Evolutionary conservation across 2,113 vertebrate species (phyloP).

Genomic region (Pterophyllum scalare): DNA sequence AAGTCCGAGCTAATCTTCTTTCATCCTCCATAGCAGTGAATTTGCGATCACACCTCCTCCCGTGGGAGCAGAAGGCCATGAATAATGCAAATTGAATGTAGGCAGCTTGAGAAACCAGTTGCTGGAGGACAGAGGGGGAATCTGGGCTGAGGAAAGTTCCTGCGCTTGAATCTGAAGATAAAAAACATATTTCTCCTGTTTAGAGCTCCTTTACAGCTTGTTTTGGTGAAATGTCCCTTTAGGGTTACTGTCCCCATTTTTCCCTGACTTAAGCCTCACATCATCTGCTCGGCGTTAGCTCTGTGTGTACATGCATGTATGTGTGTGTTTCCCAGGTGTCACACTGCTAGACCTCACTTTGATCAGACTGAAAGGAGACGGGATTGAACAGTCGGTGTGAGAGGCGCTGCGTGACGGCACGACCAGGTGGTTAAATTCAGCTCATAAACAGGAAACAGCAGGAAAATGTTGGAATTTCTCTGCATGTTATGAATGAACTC

Average conservation of each 20-base stretch:
- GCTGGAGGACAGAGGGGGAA: neutral
- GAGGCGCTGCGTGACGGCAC: neutral
- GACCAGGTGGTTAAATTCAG: neutral
- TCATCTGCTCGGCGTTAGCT: neutral
- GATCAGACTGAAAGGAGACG: neutral
- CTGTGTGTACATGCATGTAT: neutral
- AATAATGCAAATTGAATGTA: neutral
- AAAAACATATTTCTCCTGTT: neutral
- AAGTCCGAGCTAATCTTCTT: no score
- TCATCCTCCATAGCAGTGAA: neutral
- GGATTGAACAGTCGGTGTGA: neutral
- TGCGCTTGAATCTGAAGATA: neutral
- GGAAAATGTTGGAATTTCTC: neutral
- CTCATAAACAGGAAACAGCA: slow-evolving; percentile 5
- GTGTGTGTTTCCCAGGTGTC: slow-evolving; percentile 1
- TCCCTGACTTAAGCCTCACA: neutral
- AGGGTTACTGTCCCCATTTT: neutral
- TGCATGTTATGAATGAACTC: neutral
- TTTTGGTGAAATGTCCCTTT: slow-evolving; percentile 15
- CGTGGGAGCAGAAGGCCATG: neutral
- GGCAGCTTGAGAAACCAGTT: neutral
- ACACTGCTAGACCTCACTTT: neutral
- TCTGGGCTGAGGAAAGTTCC: neutral
- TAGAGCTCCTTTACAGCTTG: slow-evolving; percentile 5
- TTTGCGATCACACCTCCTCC: neutral